phyloP scores from a whole-genome alignment of 1,140 invertebrate species.

The Venturia canescens region DNA sequence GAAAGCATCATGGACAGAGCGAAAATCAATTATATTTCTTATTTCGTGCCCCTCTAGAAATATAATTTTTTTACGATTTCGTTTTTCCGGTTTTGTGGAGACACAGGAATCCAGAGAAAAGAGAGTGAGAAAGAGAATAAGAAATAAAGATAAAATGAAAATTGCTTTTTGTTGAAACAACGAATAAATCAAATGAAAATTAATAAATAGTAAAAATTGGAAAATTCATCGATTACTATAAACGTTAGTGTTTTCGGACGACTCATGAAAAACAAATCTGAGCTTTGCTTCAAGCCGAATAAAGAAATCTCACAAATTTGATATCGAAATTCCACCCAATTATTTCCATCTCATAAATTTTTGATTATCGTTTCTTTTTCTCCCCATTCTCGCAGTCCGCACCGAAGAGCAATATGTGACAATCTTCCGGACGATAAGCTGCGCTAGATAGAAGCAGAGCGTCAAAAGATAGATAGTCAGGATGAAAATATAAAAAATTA shows the following conservation, averaged over 20 bases:
- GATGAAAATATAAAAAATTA: conserved; percentile 31
- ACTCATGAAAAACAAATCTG: too few species aligned
- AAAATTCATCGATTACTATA: too few species aligned
- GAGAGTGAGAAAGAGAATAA: background rate
- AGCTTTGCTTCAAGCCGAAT: too few species aligned
- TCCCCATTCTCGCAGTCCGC: background rate
- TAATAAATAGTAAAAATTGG: too few species aligned
- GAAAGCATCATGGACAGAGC: conserved; percentile 33
- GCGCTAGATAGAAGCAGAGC: conserved; percentile 38
- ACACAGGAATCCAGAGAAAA: background rate
- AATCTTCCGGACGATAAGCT: conserved; percentile 32
- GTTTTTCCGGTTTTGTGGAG: background rate
- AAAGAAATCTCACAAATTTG: too few species aligned
- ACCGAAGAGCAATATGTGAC: conserved; percentile 20
- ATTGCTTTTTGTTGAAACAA: background rate
- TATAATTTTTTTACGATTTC: background rate
- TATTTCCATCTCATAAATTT: too few species aligned
- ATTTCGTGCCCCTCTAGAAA: background rate
- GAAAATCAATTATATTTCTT: conserved; percentile 38
- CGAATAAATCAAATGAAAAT: too few species aligned
- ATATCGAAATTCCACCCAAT: too few species aligned
- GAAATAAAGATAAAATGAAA: background rate
- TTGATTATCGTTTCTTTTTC: background rate
- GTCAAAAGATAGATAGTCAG: conserved; percentile 27
- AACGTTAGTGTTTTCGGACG: too few species aligned